Conservation (phyloP, 2,113 vertebrate species). For the Nesogale talazaci region DNA sequence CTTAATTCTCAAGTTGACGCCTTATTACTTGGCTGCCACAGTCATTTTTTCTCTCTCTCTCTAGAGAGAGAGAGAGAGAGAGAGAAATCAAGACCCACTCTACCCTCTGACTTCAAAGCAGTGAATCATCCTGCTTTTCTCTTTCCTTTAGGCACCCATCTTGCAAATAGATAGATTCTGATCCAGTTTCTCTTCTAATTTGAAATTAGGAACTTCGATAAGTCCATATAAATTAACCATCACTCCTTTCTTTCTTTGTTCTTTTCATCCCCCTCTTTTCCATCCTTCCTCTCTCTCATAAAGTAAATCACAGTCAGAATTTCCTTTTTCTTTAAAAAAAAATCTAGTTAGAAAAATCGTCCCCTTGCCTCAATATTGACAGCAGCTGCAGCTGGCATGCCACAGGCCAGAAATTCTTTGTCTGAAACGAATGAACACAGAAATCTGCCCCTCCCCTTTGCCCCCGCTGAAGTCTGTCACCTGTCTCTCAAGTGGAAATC, state of each 20-base stretch:
- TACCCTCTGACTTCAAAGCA: background rate
- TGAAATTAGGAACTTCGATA: conserved; percentile 26
- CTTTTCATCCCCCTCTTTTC: background rate
- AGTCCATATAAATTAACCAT: conserved; percentile 55
- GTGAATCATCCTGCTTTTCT: background rate
- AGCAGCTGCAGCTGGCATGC: conserved; percentile 78
- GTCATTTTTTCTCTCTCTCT: background rate
- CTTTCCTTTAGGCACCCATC: background rate
- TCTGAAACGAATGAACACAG: conserved; percentile 74
- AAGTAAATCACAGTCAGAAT: conserved; percentile 52
- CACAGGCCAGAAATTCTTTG: conserved; percentile 80
- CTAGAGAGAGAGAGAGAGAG: background rate
- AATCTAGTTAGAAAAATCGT: conserved; percentile 70
- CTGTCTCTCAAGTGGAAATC: conserved; percentile 77
- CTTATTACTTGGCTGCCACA: too few species aligned
- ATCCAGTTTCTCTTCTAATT: conserved; percentile 53
- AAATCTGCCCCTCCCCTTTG: background rate
- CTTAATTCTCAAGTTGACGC: too few species aligned
- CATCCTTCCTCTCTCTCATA: background rate
- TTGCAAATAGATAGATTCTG: conserved; percentile 46
- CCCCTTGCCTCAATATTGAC: conserved; percentile 33
- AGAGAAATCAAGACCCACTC: background rate
- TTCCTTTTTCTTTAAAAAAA: conserved; percentile 43
- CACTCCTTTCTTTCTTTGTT: background rate
- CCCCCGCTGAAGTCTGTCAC: conserved; percentile 61